Evolutionary conservation across 1,140 invertebrate species (phyloP), one percentile per base, ranked within the genome.

Genomic region (Leptonema lineaticorne): DNA sequence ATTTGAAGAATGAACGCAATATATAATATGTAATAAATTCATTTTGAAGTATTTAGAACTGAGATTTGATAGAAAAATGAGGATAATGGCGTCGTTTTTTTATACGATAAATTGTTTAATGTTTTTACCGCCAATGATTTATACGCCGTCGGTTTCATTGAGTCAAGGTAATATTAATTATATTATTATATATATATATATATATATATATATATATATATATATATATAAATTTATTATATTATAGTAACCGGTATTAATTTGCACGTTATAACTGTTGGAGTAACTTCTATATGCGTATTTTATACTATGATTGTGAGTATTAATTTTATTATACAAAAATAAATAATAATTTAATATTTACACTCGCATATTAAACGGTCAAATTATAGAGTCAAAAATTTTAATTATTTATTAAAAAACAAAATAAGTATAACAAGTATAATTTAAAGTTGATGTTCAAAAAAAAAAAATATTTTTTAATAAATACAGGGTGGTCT

Each of bases 251-350:
- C 60, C 24, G 60, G 60, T 9, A 46, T 63, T 1, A 85, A 88
- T 68, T 79, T 91, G 33, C 89, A 90, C 75, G 73, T 88, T 41
- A 86, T 91, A 28, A 89, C 92, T 48, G 80, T 86, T 4, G 75
- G 89, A 14, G 89, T 92, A 22, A 91, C 89, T 66, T 78, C 87
- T 14, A 86, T 93, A 18, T 93, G 92, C 77, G 91, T 85, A 8
- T 58, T 58, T 75, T 94, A 94, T 75, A 93, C 92, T 1, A 87
- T 89, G 67, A 74, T 94, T 79, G 91, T 92, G 83, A 87, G 85
- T 83, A 53, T 45, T 30, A 28, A 14, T 8, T 7, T 58, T 58
- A 92, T 29, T 67, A 45, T 24, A 46, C 29, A 18, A 50, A 29
- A 69, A 6, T 4, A 2, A 26, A 2, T 1, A 1, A 26, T 53